Percentiles rank a stretch among this genome's conserved stretches.
These are phyloP conservation scores for Sinhomidia bicolor DNA, from an alignment of 2,888 invertebrate genomes.

Conservation along the genomic window DNA sequence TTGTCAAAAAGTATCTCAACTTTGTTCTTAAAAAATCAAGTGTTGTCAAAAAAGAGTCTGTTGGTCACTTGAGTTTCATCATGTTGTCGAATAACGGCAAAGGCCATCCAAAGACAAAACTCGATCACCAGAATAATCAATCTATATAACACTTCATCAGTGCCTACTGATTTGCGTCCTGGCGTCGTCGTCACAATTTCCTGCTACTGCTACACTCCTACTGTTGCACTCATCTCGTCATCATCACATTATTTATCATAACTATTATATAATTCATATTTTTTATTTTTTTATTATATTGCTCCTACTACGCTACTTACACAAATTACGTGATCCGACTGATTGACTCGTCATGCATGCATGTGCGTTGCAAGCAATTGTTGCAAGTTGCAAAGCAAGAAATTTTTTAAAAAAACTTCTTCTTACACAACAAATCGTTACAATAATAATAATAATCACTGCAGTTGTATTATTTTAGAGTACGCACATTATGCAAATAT, in stretches of 20 bases:
- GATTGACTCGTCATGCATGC: slow-evolving; percentile 24
- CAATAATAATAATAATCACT: neutral
- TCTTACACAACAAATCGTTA: neutral
- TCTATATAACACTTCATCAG: neutral
- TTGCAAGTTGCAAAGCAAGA: slow-evolving; percentile 28
- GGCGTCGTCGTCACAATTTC: neutral
- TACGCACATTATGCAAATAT: slow-evolving; percentile 33
- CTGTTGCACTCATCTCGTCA: neutral
- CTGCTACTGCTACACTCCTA: neutral
- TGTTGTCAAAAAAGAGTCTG: too few species aligned
- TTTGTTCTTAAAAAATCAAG: neutral
- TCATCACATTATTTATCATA: neutral
- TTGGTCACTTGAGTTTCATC: neutral
- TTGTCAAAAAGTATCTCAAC: too few species aligned
- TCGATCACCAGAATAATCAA: neutral
- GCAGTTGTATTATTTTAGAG: too few species aligned
- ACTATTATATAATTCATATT: slow-evolving; percentile 48
- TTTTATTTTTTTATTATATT: slow-evolving; percentile 22
- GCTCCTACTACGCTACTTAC: slow-evolving; percentile 16
- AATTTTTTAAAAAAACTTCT: too few species aligned
- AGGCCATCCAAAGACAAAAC: too few species aligned
- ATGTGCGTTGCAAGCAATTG: slow-evolving; percentile 37
- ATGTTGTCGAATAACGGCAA: neutral
- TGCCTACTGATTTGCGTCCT: neutral
- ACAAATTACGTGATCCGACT: slow-evolving; percentile 42